Evolutionary conservation across 1,140 invertebrate genomes (phyloP).

Genomic region (Semibalanus balanoides): DNA sequence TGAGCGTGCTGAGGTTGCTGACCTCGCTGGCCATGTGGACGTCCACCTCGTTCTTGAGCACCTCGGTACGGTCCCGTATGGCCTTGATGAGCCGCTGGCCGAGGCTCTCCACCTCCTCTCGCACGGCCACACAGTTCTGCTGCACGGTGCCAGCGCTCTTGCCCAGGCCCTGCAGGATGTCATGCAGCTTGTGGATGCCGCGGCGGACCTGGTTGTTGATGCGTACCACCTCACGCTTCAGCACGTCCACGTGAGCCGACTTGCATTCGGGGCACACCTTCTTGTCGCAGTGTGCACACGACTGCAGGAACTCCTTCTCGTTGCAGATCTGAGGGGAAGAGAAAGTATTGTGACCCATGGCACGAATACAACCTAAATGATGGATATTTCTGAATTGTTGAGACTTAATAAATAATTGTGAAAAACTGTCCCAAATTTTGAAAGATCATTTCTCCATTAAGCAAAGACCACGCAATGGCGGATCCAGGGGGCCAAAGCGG

Average conservation of each 20-base stretch:
- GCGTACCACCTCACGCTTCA: slow-evolving; percentile 79
- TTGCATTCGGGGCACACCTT: slow-evolving; percentile 79
- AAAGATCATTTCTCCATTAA: no score
- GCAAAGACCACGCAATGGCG: no score
- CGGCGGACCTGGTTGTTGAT: slow-evolving; percentile 76
- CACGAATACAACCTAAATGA: no score
- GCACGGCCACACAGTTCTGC: slow-evolving; percentile 61
- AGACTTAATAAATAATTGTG: no score
- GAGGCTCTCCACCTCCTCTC: slow-evolving; percentile 85
- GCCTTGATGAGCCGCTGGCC: slow-evolving; percentile 76
- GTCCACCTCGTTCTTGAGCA: slow-evolving; percentile 74
- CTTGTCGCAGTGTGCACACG: slow-evolving; percentile 86
- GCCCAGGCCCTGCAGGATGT: slow-evolving; percentile 43
- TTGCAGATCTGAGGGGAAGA: slow-evolving; percentile 48
- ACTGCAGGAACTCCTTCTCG: slow-evolving; percentile 76
- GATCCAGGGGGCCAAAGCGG: no score
- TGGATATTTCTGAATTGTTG: no score
- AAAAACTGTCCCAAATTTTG: no score
- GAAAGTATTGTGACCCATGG: not conserved
- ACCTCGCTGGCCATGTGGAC: slow-evolving; percentile 69
- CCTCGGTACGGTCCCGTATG: slow-evolving; percentile 77
- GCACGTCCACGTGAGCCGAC: slow-evolving; percentile 85
- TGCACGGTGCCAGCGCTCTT: slow-evolving; percentile 63
- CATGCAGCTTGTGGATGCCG: slow-evolving; percentile 4
- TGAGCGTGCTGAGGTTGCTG: slow-evolving; percentile 63